Conservation (phyloP, 2,888 invertebrate genomes). For the Pseudococcus viburni region DNA sequence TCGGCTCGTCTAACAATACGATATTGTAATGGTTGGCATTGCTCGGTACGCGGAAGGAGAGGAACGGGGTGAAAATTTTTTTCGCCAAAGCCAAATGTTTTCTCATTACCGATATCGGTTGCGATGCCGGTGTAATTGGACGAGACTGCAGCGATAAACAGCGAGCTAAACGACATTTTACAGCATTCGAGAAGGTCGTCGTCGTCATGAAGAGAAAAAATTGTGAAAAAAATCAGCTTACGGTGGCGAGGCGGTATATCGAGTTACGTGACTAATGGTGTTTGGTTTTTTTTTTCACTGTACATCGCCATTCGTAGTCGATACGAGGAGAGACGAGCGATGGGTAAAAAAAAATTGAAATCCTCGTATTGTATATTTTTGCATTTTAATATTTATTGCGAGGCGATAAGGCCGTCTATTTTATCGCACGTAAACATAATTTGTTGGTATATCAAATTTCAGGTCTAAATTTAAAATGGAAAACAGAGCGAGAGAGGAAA, state of each 20-base stretch:
- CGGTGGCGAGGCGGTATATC: neutral
- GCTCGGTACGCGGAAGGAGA: neutral
- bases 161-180: neutral
- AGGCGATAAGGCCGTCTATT: neutral
- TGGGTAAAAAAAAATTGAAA: neutral
- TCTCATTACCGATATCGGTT: neutral
- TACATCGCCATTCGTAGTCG: neutral
- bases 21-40: neutral
- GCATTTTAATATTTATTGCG: neutral
- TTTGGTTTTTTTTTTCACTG: constrained; percentile 3
- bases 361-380: neutral
- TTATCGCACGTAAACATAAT: constrained; percentile 21
- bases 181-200: constrained; percentile 7
- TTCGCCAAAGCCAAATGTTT: neutral
- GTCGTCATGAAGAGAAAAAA: constrained; percentile 4
- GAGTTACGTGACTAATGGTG: neutral
- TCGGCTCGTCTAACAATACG: neutral
- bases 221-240: neutral
- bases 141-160: neutral
- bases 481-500: neutral
- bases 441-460: neutral
- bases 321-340: neutral
- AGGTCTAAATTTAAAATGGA: neutral
- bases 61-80: neutral
- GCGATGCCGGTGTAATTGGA: neutral